Base-by-base conservation (phyloP, 2,113 vertebrate genomes). In the Cebidichthys violaceus region DNA sequence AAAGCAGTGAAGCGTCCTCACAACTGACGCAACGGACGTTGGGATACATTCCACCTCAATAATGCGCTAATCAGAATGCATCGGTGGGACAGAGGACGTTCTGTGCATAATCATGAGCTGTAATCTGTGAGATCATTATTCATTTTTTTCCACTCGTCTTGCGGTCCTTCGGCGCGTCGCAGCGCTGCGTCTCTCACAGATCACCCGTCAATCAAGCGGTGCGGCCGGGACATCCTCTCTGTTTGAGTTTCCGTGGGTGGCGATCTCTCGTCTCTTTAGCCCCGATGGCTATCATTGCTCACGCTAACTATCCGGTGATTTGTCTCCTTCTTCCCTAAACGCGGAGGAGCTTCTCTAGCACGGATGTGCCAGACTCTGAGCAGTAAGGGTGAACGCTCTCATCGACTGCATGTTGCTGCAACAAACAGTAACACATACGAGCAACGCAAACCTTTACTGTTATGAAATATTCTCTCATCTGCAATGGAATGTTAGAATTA, bases 201-300 rank as follows among this genome's bases (percentile, higher is more conserved):
- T 80, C 62, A 50, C 37, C 75, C 62, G 79, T 86, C 87, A 81
- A 54, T 90, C 82, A 90, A 85, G 69, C 78, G 41, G 31, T 27
- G 31, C 14, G 68, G 24, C 67, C 55, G 4, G 67, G 73, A 65
- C 57, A 17, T 78, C 29, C 22, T 86, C 0, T 68, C 78, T 52
- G 65, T 39, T 67, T 22, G 59, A 71, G 18, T 47, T 62, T 62
- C 70, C 75, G 75, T 60, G 47, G 83, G 71, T 70, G 78, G 61
- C 52, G 73, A 18, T 73, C 64, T 55, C 41, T 61, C 54, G 61
- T 76, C 52, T 80, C 45, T 59, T 69, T 22, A 76, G 78, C 22
- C n/a, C n/a, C 2, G 1, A 13, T 13, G 60, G 31, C 64, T 71
- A 47, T 69, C 65, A 64, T 1, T 61, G 55, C 47, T 66, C 76